phyloP scores from a whole-genome alignment of 2,888 invertebrate genomes.

The Achlya flavicornis region DNA sequence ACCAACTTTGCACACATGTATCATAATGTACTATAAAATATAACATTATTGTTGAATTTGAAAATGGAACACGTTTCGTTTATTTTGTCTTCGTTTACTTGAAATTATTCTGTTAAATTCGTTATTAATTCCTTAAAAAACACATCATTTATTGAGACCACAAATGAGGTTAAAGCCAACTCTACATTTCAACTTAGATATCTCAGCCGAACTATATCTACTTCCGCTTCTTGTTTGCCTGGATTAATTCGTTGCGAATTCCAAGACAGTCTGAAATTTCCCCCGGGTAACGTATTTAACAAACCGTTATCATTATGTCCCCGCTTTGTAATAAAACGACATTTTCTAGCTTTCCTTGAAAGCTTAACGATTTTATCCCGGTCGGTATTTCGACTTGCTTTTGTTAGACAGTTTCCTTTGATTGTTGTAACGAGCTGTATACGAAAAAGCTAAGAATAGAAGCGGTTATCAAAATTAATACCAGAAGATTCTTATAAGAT shows the following conservation, averaged over 20 bases:
- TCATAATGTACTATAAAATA: no score
- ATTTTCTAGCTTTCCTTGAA: slow-evolving; percentile 13
- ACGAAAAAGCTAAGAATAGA: background rate
- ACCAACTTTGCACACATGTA: no score
- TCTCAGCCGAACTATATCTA: slow-evolving; percentile 18
- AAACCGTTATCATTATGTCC: slow-evolving; percentile 30
- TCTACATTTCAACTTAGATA: background rate
- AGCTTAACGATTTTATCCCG: slow-evolving; percentile 7
- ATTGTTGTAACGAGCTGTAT: background rate
- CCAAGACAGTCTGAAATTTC: slow-evolving; percentile 34
- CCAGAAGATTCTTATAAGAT: no score
- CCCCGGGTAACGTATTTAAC: slow-evolving; percentile 36
- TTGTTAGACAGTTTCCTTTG: slow-evolving; percentile 1
- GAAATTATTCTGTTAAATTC: no score
- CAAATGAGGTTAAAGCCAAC: no score
- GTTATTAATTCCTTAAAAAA: no score
- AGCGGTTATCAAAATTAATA: no score
- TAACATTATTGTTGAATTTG: no score
- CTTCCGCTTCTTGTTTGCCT: slow-evolving; percentile 23
- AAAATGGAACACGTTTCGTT: no score
- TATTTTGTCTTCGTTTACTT: no score
- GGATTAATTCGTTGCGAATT: slow-evolving; percentile 37
- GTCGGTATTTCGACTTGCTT: background rate
- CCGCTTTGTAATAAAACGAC: slow-evolving; percentile 9
- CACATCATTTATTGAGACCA: no score